Evolutionary conservation across 2,888 invertebrate genomes (phyloP).

Genomic region (Clivina fossor): DNA sequence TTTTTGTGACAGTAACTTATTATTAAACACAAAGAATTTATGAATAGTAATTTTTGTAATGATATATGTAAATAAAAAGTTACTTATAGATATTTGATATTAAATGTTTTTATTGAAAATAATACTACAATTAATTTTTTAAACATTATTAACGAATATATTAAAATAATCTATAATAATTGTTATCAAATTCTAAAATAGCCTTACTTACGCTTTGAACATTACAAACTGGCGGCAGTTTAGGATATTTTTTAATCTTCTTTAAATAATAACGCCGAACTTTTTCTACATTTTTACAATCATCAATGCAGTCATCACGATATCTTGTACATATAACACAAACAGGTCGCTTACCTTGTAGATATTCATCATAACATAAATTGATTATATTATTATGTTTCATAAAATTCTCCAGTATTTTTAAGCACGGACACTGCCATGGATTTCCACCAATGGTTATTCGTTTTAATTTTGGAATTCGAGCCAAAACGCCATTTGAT

Average conservation of each 20-base stretch:
- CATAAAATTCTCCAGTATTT: constrained; percentile 15
- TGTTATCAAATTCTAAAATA: neutral
- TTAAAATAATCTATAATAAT: too few species aligned
- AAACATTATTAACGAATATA: too few species aligned
- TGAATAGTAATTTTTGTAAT: too few species aligned
- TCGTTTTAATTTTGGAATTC: constrained; percentile 20
- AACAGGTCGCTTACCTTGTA: constrained; percentile 14
- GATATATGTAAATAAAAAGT: too few species aligned
- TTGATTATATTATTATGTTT: constrained; percentile 21
- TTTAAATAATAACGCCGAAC: constrained; percentile 14
- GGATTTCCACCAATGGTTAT: constrained; percentile 28
- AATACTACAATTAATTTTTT: too few species aligned
- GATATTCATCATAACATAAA: constrained; percentile 19
- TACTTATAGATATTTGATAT: too few species aligned
- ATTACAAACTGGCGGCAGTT: constrained; percentile 27
- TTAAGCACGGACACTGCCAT: constrained; percentile 30
- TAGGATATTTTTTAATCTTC: constrained; percentile 10
- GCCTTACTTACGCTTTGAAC: constrained; percentile 18
- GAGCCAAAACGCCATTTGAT: constrained; percentile 11
- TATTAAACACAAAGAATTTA: too few species aligned
- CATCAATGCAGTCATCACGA: constrained; percentile 20
- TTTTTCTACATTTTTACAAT: constrained; percentile 21
- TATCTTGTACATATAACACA: constrained; percentile 13
- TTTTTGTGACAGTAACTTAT: too few species aligned
- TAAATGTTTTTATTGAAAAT: too few species aligned